Evolutionary conservation across 2,888 invertebrate species (phyloP).

Genomic region (Subacronicta megacephala): DNA sequence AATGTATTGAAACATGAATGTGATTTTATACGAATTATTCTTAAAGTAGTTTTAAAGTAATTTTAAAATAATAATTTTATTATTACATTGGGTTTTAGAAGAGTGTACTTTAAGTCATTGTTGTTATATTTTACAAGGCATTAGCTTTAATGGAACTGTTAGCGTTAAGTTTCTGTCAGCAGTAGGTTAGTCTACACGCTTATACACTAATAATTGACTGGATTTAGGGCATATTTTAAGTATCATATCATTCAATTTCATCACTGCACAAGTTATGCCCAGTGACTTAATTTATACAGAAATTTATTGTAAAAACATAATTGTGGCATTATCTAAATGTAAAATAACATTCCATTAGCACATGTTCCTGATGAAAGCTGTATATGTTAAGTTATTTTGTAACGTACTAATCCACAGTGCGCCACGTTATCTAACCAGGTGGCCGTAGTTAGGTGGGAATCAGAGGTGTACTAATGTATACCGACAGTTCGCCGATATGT

Average conservation of each 20-base stretch:
- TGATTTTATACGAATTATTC: constrained; percentile 60
- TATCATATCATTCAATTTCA: background rate
- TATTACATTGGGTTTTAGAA: constrained; percentile 42
- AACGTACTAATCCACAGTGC: background rate
- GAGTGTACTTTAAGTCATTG: constrained; percentile 53
- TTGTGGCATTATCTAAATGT: background rate
- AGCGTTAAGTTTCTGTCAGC: constrained; percentile 46
- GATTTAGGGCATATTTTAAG: background rate
- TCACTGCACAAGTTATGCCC: constrained; percentile 24
- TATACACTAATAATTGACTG: constrained; percentile 20
- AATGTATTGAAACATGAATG: constrained; percentile 37
- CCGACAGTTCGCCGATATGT: no score
- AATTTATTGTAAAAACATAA: constrained; percentile 16
- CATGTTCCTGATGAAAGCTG: constrained; percentile 34
- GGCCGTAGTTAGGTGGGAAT: no score
- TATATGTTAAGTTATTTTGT: constrained; percentile 8
- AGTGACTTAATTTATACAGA: constrained; percentile 24
- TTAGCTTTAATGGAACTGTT: constrained; percentile 54
- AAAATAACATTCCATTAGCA: constrained; percentile 38
- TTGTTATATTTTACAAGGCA: constrained; percentile 49
- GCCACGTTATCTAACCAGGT: no score
- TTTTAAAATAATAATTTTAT: constrained; percentile 22
- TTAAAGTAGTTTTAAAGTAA: constrained; percentile 37
- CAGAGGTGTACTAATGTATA: no score
- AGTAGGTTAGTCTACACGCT: constrained; percentile 30